phyloP scores from a whole-genome alignment of 92 coral and sea anemone genomes.

The Parazoanthus swiftii region DNA sequence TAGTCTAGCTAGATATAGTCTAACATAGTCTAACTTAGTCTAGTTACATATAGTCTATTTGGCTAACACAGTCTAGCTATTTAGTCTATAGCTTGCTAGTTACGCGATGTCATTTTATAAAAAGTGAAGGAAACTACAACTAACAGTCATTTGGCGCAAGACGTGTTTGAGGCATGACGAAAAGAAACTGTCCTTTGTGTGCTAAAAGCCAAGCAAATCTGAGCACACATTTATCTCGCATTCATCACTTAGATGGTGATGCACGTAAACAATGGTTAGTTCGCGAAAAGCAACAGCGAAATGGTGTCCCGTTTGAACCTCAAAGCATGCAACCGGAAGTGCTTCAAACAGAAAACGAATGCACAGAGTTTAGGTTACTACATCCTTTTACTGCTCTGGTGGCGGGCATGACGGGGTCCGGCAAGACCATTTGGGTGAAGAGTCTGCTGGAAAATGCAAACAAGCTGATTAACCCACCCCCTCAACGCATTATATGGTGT shows the following conservation, averaged over 20 bases:
- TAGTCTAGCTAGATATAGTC: no score
- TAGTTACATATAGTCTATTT: no score
- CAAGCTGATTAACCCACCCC: slow-evolving; percentile 29
- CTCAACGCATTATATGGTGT: background rate
- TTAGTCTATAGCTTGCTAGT: no score
- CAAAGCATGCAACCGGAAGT: background rate
- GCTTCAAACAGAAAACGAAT: background rate
- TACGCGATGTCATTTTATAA: no score
- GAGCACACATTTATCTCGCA: no score
- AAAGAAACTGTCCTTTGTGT: no score
- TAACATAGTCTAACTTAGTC: no score
- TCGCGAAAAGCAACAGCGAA: background rate
- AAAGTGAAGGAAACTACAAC: no score
- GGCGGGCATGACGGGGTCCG: slow-evolving; percentile 33
- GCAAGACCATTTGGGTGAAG: slow-evolving; percentile 32
- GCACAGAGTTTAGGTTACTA: slow-evolving; percentile 4
- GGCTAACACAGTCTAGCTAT: no score
- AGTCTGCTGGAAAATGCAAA: slow-evolving; percentile 26
- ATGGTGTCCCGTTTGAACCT: background rate
- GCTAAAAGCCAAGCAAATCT: no score
- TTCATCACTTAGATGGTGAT: background rate
- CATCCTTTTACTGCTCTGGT: slow-evolving; percentile 33
- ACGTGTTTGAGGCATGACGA: no score
- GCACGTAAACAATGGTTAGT: slow-evolving; percentile 7
- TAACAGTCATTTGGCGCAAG: no score